phyloP scores from a whole-genome alignment of 30 jellyfish, hydroid and myxozoan species.

The Sanderia malayensis region DNA sequence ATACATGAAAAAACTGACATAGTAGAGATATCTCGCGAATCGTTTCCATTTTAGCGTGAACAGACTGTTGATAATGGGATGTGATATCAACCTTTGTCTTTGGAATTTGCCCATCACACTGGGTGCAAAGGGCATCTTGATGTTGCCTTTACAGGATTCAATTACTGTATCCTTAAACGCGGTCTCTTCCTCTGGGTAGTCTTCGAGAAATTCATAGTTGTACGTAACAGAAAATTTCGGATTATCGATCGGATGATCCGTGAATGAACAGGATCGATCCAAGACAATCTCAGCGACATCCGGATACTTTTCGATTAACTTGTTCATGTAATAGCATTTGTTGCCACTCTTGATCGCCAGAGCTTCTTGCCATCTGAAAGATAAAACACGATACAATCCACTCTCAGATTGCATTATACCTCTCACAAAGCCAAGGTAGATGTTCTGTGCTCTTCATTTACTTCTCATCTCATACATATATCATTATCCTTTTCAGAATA shows the following conservation, averaged over 20 bases:
- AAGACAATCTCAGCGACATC: conserved; percentile 35
- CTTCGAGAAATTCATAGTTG: conserved; percentile 44
- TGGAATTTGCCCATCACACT: conserved; percentile 35
- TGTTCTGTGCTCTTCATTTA: too few relatives aligned
- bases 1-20: conserved; percentile 40
- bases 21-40: conserved; percentile 44
- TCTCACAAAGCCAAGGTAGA: too few relatives aligned
- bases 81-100: conserved; percentile 35
- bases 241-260: conserved; percentile 52
- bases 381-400: neutral
- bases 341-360: conserved; percentile 4
- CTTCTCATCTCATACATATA: too few relatives aligned
- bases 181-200: conserved; percentile 10
- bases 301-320: conserved; percentile 38
- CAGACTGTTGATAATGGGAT: conserved; percentile 42
- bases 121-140: conserved; percentile 29
- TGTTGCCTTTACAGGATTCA: neutral
- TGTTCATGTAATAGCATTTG: conserved; percentile 24
- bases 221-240: conserved; percentile 38
- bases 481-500: neutral
- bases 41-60: conserved; percentile 45
- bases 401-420: too few relatives aligned
- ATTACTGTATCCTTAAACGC: conserved; percentile 7
- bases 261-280: conserved; percentile 42
- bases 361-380: conserved; percentile 63